A percentile compares a stretch with the other conserved stretches of the same genome.
Conservation (phyloP, 2,888 invertebrate genomes). For the Tachina fera region DNA sequence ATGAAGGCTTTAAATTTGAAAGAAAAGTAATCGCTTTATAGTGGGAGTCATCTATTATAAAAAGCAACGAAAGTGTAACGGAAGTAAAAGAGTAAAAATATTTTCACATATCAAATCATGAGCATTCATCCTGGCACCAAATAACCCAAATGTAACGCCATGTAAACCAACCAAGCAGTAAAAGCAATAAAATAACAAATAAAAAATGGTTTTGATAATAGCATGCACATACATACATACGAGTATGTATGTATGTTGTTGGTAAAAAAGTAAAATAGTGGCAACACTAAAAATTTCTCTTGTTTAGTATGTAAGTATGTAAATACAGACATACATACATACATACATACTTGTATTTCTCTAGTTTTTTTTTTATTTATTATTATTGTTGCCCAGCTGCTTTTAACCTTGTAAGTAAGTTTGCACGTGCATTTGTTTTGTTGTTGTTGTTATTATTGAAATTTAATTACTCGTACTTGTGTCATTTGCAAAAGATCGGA, state of each 20-base stretch:
- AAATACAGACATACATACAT: not conserved
- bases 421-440: slow-evolving; percentile 31
- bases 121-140: slow-evolving; percentile 58
- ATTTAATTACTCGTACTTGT: no score
- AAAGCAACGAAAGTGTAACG: slow-evolving; percentile 52
- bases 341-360: not conserved
- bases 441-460: slow-evolving; percentile 14
- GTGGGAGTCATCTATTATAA: slow-evolving; percentile 41
- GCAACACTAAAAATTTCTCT: slow-evolving; percentile 29
- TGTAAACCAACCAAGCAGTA: slow-evolving; percentile 29
- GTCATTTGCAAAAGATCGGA: slow-evolving; percentile 58
- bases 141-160: slow-evolving; percentile 49
- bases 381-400: slow-evolving; percentile 29
- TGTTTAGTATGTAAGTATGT: not conserved
- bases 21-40: slow-evolving; percentile 1
- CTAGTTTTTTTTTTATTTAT: not conserved
- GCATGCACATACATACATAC: no score
- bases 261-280: not conserved
- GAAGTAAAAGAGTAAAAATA: slow-evolving; percentile 58
- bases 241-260: not conserved
- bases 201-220: slow-evolving; percentile 20
- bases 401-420: slow-evolving; percentile 49
- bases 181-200: slow-evolving; percentile 51
- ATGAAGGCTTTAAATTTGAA: slow-evolving; percentile 48
- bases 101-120: slow-evolving; percentile 69